These are phyloP conservation scores for Drosophila falleni DNA, from an alignment of 2,888 invertebrate species.

Conservation along the genomic window DNA sequence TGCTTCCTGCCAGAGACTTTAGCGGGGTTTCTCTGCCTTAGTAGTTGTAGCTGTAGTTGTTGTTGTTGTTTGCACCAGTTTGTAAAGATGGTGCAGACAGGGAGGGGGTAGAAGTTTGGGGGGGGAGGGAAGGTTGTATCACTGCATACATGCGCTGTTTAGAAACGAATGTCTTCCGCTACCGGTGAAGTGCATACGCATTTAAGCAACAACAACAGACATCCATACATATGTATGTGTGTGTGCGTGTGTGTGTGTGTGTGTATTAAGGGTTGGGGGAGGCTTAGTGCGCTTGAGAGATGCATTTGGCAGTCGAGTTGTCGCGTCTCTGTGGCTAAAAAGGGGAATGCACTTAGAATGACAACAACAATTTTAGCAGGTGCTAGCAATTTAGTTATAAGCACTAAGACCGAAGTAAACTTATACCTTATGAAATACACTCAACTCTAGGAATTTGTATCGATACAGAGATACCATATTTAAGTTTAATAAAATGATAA, in stretches of 20 bases:
- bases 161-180: conserved; percentile 69
- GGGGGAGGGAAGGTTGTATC: conserved; percentile 33
- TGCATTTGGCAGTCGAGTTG: conserved; percentile 54
- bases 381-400: conserved; percentile 52
- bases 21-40: conserved; percentile 32
- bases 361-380: conserved; percentile 65
- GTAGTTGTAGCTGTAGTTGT: conserved; percentile 17
- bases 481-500: neutral
- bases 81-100: conserved; percentile 26
- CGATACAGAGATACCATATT: neutral
- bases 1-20: conserved; percentile 59
- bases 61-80: conserved; percentile 46
- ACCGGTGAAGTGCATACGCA: conserved; percentile 69
- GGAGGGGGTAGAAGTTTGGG: neutral
- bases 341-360: conserved; percentile 65
- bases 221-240: neutral
- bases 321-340: conserved; percentile 28
- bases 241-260: conserved; percentile 1
- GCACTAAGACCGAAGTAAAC: neutral
- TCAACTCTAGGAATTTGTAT: neutral
- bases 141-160: conserved; percentile 62
- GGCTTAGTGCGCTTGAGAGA: conserved; percentile 42
- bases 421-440: neutral
- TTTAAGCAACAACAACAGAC: conserved; percentile 62
- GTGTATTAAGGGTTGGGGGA: conserved; percentile 2